Evolutionary conservation across 2,113 vertebrate genomes (phyloP).

Genomic region (Corythaixoides concolor): DNA sequence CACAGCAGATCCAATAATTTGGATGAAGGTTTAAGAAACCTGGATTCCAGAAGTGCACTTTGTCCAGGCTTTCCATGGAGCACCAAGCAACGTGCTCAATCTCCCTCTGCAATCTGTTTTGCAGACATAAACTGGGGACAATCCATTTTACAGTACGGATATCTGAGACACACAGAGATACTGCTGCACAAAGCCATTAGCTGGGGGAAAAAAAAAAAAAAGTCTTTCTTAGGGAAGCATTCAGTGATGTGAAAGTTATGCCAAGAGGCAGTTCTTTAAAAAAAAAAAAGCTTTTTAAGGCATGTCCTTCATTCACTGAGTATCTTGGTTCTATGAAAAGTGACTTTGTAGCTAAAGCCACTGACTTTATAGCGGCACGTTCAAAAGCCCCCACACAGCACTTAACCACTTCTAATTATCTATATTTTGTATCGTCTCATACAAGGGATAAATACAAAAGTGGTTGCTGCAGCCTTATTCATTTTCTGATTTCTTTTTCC

Average conservation of each 20-base stretch:
- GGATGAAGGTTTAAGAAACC: background rate
- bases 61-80: background rate
- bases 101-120: background rate
- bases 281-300: background rate
- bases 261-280: background rate
- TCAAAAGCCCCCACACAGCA: background rate
- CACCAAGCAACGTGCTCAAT: background rate
- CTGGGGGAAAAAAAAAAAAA: background rate
- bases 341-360: background rate
- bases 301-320: background rate
- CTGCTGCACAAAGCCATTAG: background rate
- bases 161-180: background rate
- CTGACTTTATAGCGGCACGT: background rate
- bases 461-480: background rate
- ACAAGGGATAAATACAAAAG: background rate
- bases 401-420: background rate
- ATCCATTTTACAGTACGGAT: background rate
- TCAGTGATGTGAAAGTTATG: background rate
- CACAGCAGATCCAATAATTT: background rate
- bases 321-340: background rate
- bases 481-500: background rate
- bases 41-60: background rate
- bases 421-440: background rate
- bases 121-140: accelerated
- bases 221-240: background rate